Base-by-base conservation (phyloP, 2,888 invertebrate genomes). In the Drosophila buzzatii region DNA sequence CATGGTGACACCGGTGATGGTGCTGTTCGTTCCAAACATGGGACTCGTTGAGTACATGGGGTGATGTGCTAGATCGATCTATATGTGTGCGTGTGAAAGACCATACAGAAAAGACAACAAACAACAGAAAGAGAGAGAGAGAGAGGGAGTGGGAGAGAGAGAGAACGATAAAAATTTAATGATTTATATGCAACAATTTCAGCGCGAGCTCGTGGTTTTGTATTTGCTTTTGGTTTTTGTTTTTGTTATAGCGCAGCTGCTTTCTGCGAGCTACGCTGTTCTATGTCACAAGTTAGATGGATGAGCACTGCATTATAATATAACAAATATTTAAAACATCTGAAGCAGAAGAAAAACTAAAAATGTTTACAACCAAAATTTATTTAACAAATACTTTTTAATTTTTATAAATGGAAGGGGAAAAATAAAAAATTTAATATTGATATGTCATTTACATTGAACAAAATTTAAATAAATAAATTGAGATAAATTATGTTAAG, bases 41-140 rank as follows among this genome's bases (percentile, higher is more conserved):
- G 93, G 90, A 87, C 92, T 93, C 63, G 92, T 93, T 59, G 93
- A 92, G 81, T 93, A 93, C 93, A 93, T 92, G 70, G 93, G 91
- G 90, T 93, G 93, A 77, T 93, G 93, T 53, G 93, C 93, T 79
- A 93, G 91, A 90, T 93, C 93, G 89, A 93, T 93, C 93, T 93
- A 79, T 42, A 14, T 35, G 66, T 27, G 66, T 56, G 58, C 35
- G 52, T 37, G 41, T 9, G 47, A 58, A 31, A 44, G 61, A 47
- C n/a, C 20, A 31, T 31, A 44, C 31, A 64, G 68, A 44, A 42
- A 16, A 35, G 23, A 61, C n/a, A 44, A 18, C 41, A 51, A 16
- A 18, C 6, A 41, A 55, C 31, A 41, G 35, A 41, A n/a, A 12
- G 20, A 45, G 18, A 41, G 27, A 41, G 5, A 53, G 31, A 35